Evolutionary conservation across 1,140 invertebrate genomes (phyloP).

Genomic region (Himalopsyche phryganea): DNA sequence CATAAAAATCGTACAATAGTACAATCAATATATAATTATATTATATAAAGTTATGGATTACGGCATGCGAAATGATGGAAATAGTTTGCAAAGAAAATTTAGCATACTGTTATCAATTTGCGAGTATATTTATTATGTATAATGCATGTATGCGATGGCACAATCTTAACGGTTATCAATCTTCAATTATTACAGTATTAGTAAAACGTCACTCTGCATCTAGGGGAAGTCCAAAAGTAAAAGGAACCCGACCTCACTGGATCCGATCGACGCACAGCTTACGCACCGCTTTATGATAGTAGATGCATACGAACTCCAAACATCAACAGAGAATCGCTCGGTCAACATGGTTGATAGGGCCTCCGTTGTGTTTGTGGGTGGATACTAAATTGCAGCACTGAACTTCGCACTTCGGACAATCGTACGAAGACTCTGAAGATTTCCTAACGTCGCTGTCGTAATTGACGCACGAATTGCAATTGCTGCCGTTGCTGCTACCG

Average conservation of each 20-base stretch:
- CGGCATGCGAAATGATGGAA: not conserved
- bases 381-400: slow-evolving; percentile 25
- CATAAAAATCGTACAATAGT: not conserved
- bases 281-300: not conserved
- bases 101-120: not conserved
- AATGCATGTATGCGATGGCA: not conserved
- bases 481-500: slow-evolving; percentile 6
- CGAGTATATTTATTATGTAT: not conserved
- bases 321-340: slow-evolving; percentile 29
- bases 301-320: not conserved
- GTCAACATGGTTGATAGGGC: slow-evolving; percentile 26
- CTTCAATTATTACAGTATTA: not conserved
- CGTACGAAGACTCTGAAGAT: slow-evolving; percentile 17
- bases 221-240: not conserved
- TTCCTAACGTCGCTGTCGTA: slow-evolving; percentile 24
- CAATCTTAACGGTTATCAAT: not conserved
- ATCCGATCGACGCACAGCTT: not conserved
- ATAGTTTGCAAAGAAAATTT: not conserved
- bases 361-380: slow-evolving; percentile 21
- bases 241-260: slow-evolving; percentile 21
- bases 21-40: not conserved
- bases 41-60: not conserved
- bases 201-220: not conserved
- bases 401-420: slow-evolving; percentile 23
- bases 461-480: slow-evolving; percentile 6